Base-by-base conservation (phyloP, 2,888 invertebrate genomes). In the Leptopterna dolabrata region DNA sequence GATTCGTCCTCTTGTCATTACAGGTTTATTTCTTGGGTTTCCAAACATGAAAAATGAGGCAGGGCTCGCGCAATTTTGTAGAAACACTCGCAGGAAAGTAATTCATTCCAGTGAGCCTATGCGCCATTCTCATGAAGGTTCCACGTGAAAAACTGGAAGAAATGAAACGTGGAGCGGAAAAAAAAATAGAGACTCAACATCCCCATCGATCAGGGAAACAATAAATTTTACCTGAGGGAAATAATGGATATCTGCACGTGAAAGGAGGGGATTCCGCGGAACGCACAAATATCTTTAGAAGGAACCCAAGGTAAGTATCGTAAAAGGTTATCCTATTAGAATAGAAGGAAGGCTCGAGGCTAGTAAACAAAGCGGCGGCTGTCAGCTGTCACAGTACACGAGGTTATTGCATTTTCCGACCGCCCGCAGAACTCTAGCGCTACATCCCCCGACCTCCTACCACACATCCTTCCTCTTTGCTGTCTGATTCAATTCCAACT, bases 311-410 rank as follows among this genome's bases (percentile, higher is more conserved):
- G 85, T 85, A 85, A 85, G 73, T 85, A 85, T 85, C 76, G 85
- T 85, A 73, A 73, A 85, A 85, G 85, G 85, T 85, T 71, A 85
- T 85, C 85, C 73, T 73, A 85, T 85, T 85, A 85, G 85, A 85
- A 85, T 85, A 85, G 85, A 76, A 85, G 55, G 81, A 85, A 76
- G 85, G 73, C 85, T 85, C 14, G 85, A 85, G 85, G 85, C 85
- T 85, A 85, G 85, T 85, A 85, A 85, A 85, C 85, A 85, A 85
- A 85, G 85, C 71, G 85, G 73, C 36, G 85, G 85, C 85, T 85
- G 85, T 85, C 85, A 85, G 85, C 85, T 85, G 85, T 85, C 85
- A 85, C 73, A 47, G 85, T 85, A 85, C 85, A 85, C 36, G 85
- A 45, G 85, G 85, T 85, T 85, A 85, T 85, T 85, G 85, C 85